Evolutionary conservation across 2,113 vertebrate genomes (phyloP).

Genomic region (Pogonocichla stellata): DNA sequence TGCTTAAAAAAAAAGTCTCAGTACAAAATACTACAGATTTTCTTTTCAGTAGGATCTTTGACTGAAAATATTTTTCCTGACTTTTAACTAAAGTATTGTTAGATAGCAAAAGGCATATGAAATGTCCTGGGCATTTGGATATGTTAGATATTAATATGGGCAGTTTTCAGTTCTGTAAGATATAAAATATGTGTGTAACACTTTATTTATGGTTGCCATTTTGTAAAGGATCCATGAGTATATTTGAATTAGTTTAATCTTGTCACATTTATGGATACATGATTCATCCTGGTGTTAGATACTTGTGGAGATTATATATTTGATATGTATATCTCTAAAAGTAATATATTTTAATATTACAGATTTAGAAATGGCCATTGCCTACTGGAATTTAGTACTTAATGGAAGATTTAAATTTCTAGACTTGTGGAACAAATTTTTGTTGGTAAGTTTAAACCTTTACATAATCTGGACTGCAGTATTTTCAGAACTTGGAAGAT

Average conservation of each 20-base stretch:
- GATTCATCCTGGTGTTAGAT: background rate
- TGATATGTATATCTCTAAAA: constrained; percentile 46
- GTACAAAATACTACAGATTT: background rate
- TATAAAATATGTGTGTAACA: background rate
- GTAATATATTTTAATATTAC: constrained; percentile 75
- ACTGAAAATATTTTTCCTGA: background rate
- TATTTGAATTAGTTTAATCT: background rate
- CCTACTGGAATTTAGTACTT: constrained; percentile 92
- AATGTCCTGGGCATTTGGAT: background rate
- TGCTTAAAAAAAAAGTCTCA: background rate
- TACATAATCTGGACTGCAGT: constrained; percentile 3
- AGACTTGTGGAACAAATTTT: constrained; percentile 92
- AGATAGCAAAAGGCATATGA: background rate
- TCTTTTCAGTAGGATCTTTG: background rate
- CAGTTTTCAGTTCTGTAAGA: background rate
- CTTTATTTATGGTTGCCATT: background rate
- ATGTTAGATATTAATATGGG: background rate
- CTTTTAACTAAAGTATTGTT: background rate
- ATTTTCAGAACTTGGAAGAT: background rate
- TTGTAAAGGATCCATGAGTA: background rate
- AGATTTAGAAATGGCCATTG: constrained; percentile 92
- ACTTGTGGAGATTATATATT: constrained; percentile 23
- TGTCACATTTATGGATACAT: background rate
- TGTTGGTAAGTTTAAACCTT: constrained; percentile 83
- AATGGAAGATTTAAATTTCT: constrained; percentile 91